Evolutionary conservation across 2,888 invertebrate species (phyloP), one percentile per base, ranked within the genome.

Genomic region (Tenthredo amoena): DNA sequence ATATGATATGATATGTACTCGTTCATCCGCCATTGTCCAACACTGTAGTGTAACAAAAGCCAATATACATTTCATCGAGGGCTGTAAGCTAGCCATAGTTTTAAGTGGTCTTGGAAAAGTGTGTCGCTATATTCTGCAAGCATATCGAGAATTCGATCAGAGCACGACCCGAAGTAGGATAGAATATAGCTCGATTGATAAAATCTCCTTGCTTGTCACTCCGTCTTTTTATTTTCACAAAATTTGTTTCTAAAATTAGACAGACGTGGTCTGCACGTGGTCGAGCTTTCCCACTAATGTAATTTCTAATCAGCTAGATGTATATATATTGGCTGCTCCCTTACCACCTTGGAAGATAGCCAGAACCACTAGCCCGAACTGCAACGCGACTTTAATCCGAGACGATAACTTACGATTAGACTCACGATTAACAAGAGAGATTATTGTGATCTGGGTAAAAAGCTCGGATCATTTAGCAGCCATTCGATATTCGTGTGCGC

Each of bases 61-160:
- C 58, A 18, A 31, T 34, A 58, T n/a, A 55, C 55, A 55, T 55
- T 79, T 34, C 50, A 21, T 55, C 55, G n/a, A 79, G 50, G 76
- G 55, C 37, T 58, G 34, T n/a, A n/a, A 50, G 43, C 55, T 34
- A n/a, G 50, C 34, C 79, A n/a, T 79, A n/a, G 50, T 34, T 79
- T 55, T 5, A 37, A 79, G 55, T 79, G 79, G 58, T 47, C 21
- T 55, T 47, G n/a, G 50, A n/a, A 4, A 79, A 79, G 76, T 76
- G 21, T 79, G 18, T 55, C n/a, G 34, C 47, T 43, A 34, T 31
- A 79, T 55, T 15, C 18, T 58, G 2, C 55, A 31, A 31, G 79
- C 18, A 79, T 79, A 79, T 79, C 79, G 79, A 55, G 79, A 79
- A 79, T 79, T 58, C 79, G 79, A 79, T 79, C 55, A 79, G n/a